Base-by-base conservation (phyloP, 2,888 invertebrate species). In the Harpagoxenus sublaevis region DNA sequence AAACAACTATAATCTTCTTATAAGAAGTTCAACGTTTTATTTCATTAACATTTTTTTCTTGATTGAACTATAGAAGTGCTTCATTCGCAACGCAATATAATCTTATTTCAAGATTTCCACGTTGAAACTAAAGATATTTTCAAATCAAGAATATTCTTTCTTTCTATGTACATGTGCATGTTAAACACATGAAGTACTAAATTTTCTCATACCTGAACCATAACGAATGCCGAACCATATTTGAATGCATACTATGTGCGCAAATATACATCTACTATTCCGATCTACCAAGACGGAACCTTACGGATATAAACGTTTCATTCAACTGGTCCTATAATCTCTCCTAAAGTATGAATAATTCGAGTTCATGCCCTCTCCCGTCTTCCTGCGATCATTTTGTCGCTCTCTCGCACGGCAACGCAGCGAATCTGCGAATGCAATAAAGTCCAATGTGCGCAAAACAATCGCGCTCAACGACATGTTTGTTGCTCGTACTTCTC, bases 401-500 rank as follows among this genome's bases (percentile, higher is more conserved):
- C 62, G 31, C 35, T 51, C 35, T 51, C 62, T 55, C 35, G 60
- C 71, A 84, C 75, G 85, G 60, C 90, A 89, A 92, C 84, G 89
- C 90, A 91, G 87, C 90, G 81, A 84, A 86, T 89, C 90, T 90
- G 87, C 90, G 81, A 84, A 86, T 89, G 88, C 88, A 90, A 87
- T 89, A 87, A 91, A 88, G 89, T 89, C 87, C 88, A 89, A 87
- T 84, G 90, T 89, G 85, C 87, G 85, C 39, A 53, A 79, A 75
- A 71, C 79, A 84, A 71, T 63, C 68, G 77, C 73, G 23, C 71
- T 60, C 75, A 75, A 66, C 63, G 74, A 60, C 70, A 74, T 65
- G 84, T 78, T 75, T 75, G 55, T 79, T 79, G 68, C 79, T 84
- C 48, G 82, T 57, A 86, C 83, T 63, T 77, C 84, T 84, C 8